Conservation (phyloP, 2,888 invertebrate genomes). For the Tachina fera region DNA sequence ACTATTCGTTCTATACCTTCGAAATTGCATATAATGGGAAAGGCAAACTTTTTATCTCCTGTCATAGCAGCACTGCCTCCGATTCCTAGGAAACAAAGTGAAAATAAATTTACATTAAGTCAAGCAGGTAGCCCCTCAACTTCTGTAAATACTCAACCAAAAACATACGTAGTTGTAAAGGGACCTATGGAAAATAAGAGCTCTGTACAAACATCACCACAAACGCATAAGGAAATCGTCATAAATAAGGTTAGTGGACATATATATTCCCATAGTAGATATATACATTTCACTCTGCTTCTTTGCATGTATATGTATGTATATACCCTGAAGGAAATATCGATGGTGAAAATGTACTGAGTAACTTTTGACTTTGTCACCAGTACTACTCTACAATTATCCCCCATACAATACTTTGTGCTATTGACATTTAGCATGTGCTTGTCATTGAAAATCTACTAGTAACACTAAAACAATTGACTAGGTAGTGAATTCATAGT, state of each 20-base stretch:
- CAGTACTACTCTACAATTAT: no score
- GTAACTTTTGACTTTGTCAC: no score
- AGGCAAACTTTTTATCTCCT: conserved; percentile 33
- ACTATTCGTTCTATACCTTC: conserved; percentile 60
- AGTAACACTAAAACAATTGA: no score
- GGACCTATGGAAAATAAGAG: conserved; percentile 37
- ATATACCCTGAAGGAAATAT: neutral
- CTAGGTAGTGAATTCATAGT: no score
- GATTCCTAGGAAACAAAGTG: conserved; percentile 65
- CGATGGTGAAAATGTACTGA: no score
- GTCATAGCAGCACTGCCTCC: conserved; percentile 68
- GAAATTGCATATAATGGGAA: conserved; percentile 44
- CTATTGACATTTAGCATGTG: no score
- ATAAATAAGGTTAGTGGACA: conserved; percentile 77
- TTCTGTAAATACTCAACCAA: conserved; percentile 31
- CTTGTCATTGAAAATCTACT: no score
- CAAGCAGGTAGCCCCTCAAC: conserved; percentile 17
- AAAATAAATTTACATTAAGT: conserved; percentile 62
- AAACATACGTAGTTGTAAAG: conserved; percentile 41
- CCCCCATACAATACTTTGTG: no score
- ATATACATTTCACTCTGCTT: neutral
- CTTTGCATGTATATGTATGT: neutral
- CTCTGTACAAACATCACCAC: conserved; percentile 65
- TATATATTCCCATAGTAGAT: neutral
- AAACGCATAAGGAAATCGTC: conserved; percentile 79